Base-by-base conservation (phyloP, 2,888 invertebrate species). In the Plagiodera versicolora region DNA sequence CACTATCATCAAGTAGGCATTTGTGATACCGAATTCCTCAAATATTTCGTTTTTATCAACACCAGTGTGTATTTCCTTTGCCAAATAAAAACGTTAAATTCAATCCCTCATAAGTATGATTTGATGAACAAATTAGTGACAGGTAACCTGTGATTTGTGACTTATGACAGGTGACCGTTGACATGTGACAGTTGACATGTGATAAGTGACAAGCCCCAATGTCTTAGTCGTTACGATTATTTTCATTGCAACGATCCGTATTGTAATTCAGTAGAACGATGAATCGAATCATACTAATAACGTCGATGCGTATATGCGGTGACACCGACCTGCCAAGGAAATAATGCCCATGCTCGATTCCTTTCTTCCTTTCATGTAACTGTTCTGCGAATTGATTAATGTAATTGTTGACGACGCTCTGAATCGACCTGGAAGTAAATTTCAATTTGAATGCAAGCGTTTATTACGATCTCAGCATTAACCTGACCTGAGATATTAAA, bases 401-500 rank as follows among this genome's bases (percentile, higher is more conserved):
- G 39, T 39, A 39, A 39, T 39, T 39, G 39, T 39, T 39, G 39
- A 39, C 14, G 39, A n/a, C 10, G 39, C 39, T 39, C 39, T 39
- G 39, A 51, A 51, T 18, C 4, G 51, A 51, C 51, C 51, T 51
- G 51, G 51, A 51, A 32, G 51, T 51, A 14, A 35, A 32, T 28
- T 51, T 16, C 51, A 19, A 35, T 30, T 51, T 51, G 51, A 51
- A 51, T 35, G 30, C 51, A 51, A 51, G 51, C 51, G 35, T 51
- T 35, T 35, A n/a, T 51, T 51, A 51, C 39, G 14, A 39, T 39
- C 14, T 39, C 39, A 39, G 39, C 39, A 32, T 32, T 32, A 32
- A 32, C 32, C 32, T 32, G 39, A 39, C 39, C 39, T 39, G 39
- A 39, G 10, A 14, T 39, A 14, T 14, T 39, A 14, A 39, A 14